These are phyloP conservation scores for Chrysocyon brachyurus DNA, from an alignment of 2,797 vertebrate genomes.

Conservation along the genomic window DNA sequence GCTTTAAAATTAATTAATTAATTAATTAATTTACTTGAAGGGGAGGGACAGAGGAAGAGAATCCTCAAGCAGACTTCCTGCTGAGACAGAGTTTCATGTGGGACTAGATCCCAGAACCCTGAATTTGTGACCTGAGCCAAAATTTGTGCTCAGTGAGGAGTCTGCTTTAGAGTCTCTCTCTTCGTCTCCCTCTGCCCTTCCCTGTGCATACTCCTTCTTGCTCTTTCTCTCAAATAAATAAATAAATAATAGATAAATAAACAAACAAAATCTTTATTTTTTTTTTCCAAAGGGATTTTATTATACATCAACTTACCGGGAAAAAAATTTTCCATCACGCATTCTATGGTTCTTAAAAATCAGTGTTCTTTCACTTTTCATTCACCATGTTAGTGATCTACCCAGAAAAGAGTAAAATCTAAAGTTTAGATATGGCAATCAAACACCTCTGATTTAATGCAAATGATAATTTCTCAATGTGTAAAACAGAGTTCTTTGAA, in stretches of 20 bases:
- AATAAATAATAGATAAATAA: neutral
- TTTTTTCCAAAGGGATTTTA: neutral
- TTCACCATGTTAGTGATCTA: conserved; percentile 13
- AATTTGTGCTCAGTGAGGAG: neutral
- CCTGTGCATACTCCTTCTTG: too few relatives aligned
- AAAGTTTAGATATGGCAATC: neutral
- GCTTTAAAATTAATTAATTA: neutral
- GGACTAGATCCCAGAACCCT: neutral
- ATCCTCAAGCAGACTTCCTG: neutral
- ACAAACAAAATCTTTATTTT: too few relatives aligned
- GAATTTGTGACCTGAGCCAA: neutral
- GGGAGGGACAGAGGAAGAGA: neutral
- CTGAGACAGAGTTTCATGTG: neutral
- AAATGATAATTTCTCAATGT: neutral
- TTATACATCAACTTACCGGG: conserved; percentile 15
- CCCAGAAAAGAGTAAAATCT: neutral
- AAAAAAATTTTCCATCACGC: neutral
- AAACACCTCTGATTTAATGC: neutral
- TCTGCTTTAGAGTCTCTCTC: neutral
- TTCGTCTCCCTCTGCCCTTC: neutral
- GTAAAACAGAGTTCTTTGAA: neutral
- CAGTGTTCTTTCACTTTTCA: neutral
- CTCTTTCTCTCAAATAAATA: neutral
- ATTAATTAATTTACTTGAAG: neutral
- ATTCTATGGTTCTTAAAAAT: neutral